Conservation (phyloP, 1,140 invertebrate species). For the Aethina tumida region DNA sequence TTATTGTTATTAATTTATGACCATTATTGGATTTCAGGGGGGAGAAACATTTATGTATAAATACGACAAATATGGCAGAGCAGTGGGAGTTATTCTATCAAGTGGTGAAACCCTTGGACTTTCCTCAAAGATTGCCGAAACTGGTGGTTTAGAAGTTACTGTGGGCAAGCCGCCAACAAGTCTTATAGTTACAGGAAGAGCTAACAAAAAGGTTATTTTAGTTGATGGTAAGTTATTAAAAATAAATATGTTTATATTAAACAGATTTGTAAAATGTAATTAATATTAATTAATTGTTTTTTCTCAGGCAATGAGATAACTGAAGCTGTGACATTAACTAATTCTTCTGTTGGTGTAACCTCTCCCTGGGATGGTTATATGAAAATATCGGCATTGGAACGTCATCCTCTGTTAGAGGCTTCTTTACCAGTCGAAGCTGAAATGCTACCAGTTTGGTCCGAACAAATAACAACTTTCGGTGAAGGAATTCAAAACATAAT, state of each 20-base stretch:
- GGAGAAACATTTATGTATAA: constrained; percentile 83
- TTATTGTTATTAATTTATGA: background rate
- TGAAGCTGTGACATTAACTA: constrained; percentile 62
- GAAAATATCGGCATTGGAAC: constrained; percentile 63
- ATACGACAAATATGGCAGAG: constrained; percentile 77
- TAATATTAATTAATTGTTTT: background rate
- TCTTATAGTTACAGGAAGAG: constrained; percentile 46
- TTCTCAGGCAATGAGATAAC: constrained; percentile 50
- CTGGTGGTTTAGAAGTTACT: constrained; percentile 63
- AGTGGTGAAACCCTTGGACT: constrained; percentile 81
- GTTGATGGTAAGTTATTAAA: constrained; percentile 37
- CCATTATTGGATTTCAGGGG: constrained; percentile 42
- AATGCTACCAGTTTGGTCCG: constrained; percentile 81
- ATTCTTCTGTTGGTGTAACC: constrained; percentile 63
- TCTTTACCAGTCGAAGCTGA: constrained; percentile 84
- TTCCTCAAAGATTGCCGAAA: constrained; percentile 58
- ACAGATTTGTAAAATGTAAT: background rate
- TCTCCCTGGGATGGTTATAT: constrained; percentile 60
- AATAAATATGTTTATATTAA: too few relatives aligned
- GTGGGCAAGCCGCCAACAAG: constrained; percentile 44
- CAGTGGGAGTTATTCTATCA: constrained; percentile 74
- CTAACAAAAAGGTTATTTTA: constrained; percentile 42
- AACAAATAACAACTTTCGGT: constrained; percentile 66
- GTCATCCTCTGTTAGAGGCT: constrained; percentile 78
- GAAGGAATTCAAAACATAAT: constrained; percentile 64